Evolutionary conservation across 2,888 invertebrate species (phyloP).

Genomic region (Petrophora chlorosata): DNA sequence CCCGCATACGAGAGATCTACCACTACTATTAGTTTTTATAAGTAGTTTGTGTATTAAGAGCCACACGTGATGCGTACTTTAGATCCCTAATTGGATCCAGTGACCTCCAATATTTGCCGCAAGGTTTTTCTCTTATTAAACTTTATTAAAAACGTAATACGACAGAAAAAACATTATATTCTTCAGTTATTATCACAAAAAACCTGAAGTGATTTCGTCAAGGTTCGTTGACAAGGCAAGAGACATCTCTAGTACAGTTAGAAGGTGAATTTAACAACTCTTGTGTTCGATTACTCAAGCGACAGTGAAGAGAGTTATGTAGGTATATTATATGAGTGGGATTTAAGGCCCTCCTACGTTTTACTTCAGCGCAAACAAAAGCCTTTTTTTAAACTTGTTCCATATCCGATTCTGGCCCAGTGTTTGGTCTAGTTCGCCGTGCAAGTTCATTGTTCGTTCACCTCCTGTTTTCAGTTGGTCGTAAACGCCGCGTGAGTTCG

Average conservation of each 20-base stretch:
- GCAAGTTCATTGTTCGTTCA: slow-evolving; percentile 80
- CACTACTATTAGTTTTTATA: too few relatives aligned
- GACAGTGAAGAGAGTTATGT: slow-evolving; percentile 44
- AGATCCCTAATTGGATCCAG: slow-evolving; percentile 4
- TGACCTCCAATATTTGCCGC: slow-evolving; percentile 26
- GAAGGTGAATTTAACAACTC: slow-evolving; percentile 36
- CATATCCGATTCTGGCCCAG: slow-evolving; percentile 67
- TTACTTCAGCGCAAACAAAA: slow-evolving; percentile 51
- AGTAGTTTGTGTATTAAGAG: too few relatives aligned
- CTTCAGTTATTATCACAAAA: slow-evolving; percentile 31
- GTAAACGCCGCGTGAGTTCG: slow-evolving; percentile 66
- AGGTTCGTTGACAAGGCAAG: slow-evolving; percentile 38
- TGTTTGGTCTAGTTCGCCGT: slow-evolving; percentile 82
- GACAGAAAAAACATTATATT: slow-evolving; percentile 30
- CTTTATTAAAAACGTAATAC: slow-evolving; percentile 19
- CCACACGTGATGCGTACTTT: slow-evolving; percentile 7
- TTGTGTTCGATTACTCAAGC: slow-evolving; percentile 32
- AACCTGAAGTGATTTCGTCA: slow-evolving; percentile 40
- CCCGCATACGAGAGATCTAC: too few relatives aligned
- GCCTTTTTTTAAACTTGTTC: slow-evolving; percentile 62
- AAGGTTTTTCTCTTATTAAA: slow-evolving; percentile 28
- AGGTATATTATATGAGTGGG: slow-evolving; percentile 43
- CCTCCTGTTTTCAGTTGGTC: slow-evolving; percentile 50
- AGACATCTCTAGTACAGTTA: slow-evolving; percentile 50
- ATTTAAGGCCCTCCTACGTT: slow-evolving; percentile 55